These are phyloP conservation scores for Saguinus imperator DNA, from an alignment of 2,113 vertebrate species.

Conservation along the genomic window DNA sequence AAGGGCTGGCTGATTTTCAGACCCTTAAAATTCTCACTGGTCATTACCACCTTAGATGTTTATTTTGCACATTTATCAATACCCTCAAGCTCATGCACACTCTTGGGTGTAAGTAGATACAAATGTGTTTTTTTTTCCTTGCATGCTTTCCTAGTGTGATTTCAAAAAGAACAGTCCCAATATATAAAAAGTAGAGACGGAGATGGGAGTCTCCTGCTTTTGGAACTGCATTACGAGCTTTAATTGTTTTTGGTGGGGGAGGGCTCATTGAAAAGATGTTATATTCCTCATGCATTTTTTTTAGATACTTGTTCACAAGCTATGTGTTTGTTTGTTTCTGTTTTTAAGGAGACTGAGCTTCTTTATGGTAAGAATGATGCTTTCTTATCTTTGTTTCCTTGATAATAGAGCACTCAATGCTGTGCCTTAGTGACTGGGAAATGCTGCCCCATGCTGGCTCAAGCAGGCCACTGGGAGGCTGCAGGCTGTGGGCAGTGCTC, in stretches of 20 bases:
- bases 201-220: not conserved
- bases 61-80: constrained; percentile 16
- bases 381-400: constrained; percentile 6
- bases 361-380: not conserved
- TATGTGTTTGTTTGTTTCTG: not conserved
- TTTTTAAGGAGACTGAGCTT: not conserved
- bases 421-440: not conserved
- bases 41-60: not conserved
- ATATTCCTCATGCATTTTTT: not conserved
- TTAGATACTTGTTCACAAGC: not conserved
- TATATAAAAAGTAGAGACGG: not conserved
- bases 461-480: not conserved
- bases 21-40: not conserved
- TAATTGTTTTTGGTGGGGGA: not conserved
- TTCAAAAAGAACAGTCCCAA: not conserved
- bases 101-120: not conserved
- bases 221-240: not conserved
- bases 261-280: not conserved
- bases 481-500: not conserved
- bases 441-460: not conserved
- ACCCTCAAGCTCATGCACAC: not conserved
- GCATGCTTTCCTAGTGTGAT: not conserved
- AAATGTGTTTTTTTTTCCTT: not conserved
- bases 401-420: not conserved
- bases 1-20: constrained; percentile 5